Evolutionary conservation across 2,113 vertebrate species (phyloP).

Genomic region (Actenoides hombroni): DNA sequence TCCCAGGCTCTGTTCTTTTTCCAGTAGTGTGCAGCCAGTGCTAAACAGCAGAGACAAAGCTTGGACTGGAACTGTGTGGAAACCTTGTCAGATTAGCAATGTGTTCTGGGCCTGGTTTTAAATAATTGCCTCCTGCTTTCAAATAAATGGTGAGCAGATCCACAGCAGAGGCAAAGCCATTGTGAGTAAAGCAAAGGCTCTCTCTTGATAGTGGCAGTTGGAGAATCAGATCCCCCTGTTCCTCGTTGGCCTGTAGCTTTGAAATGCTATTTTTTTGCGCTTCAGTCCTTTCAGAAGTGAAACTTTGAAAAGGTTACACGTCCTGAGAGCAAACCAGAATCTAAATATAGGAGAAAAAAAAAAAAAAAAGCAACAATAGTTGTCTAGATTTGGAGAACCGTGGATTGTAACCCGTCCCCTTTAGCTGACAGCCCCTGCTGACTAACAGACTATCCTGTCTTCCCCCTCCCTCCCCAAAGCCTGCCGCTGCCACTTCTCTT

Average conservation of each 20-base stretch:
- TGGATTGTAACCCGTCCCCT: background rate
- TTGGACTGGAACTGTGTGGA: background rate
- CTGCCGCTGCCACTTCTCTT: background rate
- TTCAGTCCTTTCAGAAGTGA: background rate
- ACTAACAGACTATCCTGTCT: background rate
- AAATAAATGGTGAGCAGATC: background rate
- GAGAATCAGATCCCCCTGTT: background rate
- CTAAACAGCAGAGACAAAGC: background rate
- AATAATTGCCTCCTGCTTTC: background rate
- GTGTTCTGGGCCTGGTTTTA: background rate
- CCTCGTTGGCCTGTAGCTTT: background rate
- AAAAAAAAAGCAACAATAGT: background rate
- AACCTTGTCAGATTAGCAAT: background rate
- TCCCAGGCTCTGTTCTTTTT: background rate
- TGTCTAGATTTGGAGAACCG: background rate
- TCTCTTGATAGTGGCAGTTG: background rate
- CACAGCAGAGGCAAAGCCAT: background rate
- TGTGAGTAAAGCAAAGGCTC: background rate
- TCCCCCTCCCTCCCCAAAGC: background rate
- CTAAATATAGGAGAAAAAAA: slow-evolving; percentile 12
- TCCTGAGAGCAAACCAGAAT: background rate
- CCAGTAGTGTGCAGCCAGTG: background rate
- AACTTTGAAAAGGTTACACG: slow-evolving; percentile 6
- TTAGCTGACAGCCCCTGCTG: slow-evolving; percentile 3
- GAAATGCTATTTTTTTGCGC: background rate